A percentile compares a stretch with the other conserved stretches of the same genome.
Conservation (phyloP, 2,888 invertebrate species). For the Helleia helle region DNA sequence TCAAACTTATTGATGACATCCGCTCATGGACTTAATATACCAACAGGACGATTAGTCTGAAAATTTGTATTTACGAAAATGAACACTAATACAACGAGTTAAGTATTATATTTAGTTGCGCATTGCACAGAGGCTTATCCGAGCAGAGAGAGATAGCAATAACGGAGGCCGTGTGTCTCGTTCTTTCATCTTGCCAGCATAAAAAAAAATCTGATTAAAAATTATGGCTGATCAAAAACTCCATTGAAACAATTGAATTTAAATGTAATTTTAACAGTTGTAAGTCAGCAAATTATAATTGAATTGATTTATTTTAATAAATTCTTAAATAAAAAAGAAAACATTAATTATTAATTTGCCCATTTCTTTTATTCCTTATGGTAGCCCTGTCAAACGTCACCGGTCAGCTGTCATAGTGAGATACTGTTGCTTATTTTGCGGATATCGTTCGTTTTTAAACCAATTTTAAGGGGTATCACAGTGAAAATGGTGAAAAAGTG, state of each 20-base stretch:
- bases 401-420: no score
- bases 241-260: not conserved
- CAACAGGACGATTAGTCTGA: no score
- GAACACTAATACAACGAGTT: not conserved
- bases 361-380: not conserved
- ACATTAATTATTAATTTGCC: not conserved
- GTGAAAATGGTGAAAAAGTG: conserved; percentile 6
- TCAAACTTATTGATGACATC: no score
- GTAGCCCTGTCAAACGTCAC: no score
- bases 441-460: not conserved
- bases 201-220: not conserved
- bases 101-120: not conserved
- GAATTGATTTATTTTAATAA: no score
- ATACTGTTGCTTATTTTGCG: no score
- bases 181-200: no score
- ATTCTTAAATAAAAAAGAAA: no score
- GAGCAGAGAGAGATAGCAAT: no score
- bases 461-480: not conserved
- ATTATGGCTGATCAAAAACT: not conserved
- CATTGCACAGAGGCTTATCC: no score
- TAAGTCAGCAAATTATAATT: not conserved
- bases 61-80: not conserved
- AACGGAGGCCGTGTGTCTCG: no score
- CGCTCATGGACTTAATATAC: no score
- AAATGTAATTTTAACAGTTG: not conserved